Conservation (phyloP, 2,797 vertebrate species). For the Sebastes oblongus region DNA sequence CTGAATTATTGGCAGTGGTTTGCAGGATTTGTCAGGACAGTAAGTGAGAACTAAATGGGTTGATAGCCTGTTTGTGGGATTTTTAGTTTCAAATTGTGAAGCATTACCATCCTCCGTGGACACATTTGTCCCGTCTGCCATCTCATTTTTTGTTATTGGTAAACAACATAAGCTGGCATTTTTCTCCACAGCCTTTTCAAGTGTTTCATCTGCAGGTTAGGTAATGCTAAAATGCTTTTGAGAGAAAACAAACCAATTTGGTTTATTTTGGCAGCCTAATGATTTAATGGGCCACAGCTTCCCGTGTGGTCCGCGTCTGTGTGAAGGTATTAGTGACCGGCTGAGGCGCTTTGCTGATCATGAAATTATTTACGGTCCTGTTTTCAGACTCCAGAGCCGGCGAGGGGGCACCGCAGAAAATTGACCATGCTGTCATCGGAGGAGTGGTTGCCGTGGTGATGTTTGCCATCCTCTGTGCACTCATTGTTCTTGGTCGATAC, state of each 20-base stretch:
- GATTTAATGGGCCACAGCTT: conserved; percentile 19
- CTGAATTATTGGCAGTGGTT: not conserved
- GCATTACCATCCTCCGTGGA: conserved; percentile 10
- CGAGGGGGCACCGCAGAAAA: conserved; percentile 89
- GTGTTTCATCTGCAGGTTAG: conserved; percentile 15
- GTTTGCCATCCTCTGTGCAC: conserved; percentile 97
- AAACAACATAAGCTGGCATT: conserved; percentile 29
- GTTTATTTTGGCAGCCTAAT: conserved; percentile 42
- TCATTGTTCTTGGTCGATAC: conserved; percentile 97
- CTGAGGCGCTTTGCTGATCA: conserved; percentile 46
- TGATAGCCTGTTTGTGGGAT: conserved; percentile 34
- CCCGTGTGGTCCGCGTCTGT: conserved; percentile 10
- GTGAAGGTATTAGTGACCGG: conserved; percentile 37
- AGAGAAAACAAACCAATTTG: conserved; percentile 43
- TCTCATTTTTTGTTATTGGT: conserved; percentile 29
- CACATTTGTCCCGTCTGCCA: not conserved
- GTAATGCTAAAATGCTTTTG: conserved; percentile 42
- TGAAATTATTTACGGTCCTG: conserved; percentile 57
- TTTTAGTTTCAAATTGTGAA: conserved; percentile 26
- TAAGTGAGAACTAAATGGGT: conserved; percentile 24
- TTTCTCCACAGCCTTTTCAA: conserved; percentile 7
- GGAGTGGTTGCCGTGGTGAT: conserved; percentile 98
- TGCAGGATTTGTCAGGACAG: conserved; percentile 6
- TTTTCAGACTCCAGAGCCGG: conserved; percentile 93
- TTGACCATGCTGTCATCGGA: conserved; percentile 98